Evolutionary conservation across 2,888 invertebrate species (phyloP).

Genomic region (Macropis europaea): DNA sequence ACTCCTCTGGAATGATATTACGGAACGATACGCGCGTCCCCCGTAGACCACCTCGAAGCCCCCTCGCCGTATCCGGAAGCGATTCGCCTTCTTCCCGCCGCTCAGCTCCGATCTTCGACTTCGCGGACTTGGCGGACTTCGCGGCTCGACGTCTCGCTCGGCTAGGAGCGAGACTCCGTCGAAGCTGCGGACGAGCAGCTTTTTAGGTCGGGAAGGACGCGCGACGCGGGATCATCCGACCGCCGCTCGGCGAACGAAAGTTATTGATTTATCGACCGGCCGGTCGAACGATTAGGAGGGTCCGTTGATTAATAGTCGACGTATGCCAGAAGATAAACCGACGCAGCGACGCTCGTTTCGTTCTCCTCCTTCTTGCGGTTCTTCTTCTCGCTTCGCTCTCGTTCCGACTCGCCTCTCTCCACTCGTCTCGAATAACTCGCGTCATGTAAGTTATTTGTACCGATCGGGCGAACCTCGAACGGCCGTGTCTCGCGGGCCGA

Average conservation of each 20-base stretch:
- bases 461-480: constrained; percentile 55
- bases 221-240: constrained; percentile 37
- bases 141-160: too few species aligned
- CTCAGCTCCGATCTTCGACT: not conserved
- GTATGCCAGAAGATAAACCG: constrained; percentile 66
- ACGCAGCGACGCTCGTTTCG: constrained; percentile 61
- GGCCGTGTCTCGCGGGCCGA: constrained; percentile 47
- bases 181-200: constrained; percentile 1
- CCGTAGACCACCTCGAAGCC: constrained; percentile 56
- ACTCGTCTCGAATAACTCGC: constrained; percentile 51
- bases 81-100: not conserved
- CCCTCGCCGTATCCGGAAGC: constrained; percentile 17
- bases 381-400: constrained; percentile 41
- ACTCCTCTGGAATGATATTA: constrained; percentile 58
- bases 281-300: constrained; percentile 68
- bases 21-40: constrained; percentile 33
- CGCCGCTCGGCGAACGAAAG: constrained; percentile 60
- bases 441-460: constrained; percentile 70
- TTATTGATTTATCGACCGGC: constrained; percentile 74
- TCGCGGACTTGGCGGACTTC: too few species aligned
- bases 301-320: constrained; percentile 73
- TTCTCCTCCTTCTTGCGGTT: constrained; percentile 55
- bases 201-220: constrained; percentile 26
- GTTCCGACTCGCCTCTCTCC: constrained; percentile 12
- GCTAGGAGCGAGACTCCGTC: not conserved